Evolutionary conservation across 2,113 vertebrate genomes (phyloP), one percentile per base, ranked within the genome.

Genomic region (Eretmochelys imbricata): DNA sequence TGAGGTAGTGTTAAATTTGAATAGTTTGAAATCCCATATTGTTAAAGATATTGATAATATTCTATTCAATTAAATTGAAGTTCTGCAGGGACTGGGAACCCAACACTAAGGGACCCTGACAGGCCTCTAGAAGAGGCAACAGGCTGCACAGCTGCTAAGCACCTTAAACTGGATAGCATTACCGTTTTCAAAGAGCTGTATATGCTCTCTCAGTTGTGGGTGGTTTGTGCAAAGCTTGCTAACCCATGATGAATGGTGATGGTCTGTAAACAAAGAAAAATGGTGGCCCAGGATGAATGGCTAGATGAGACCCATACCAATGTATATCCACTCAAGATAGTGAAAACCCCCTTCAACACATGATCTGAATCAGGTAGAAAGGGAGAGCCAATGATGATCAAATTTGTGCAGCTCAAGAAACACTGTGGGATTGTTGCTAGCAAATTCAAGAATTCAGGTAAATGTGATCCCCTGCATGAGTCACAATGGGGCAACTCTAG

Each of bases 11-110:
- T 6, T 76, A 4, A 6, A 95, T 86, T 78, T 55, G 65, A 24
- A 57, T 83, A 0, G 0, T 84, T 87, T 90, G 12, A 62, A 88
- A 83, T 82, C 57, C 84, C 82, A 42, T 55, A 10, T 1, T 27
- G 24, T 65, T 81, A 83, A 84, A 94, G 6, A 29, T 48, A 53
- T 1, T 72, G 86, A 65, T 62, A 83, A 50, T 75, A 57, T 35
- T 84, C 25, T 94, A 12, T 90, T 82, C 87, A 54, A 49, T n/a
- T 85, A n/a, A 92, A 95, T n/a, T 48, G 46, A 86, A 85, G 84
- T 69, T 82, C 85, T 91, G 57, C 82, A 57, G 53, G 82, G 76
- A 50, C 25, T 93, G 31, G 10, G 57, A 91, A 8, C 27, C 8
- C n/a, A 91, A 6, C 38, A 20, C 83, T 55, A 91, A 91, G 42